Conservation (phyloP, 1,140 invertebrate species). For the Coelopa frigida region DNA sequence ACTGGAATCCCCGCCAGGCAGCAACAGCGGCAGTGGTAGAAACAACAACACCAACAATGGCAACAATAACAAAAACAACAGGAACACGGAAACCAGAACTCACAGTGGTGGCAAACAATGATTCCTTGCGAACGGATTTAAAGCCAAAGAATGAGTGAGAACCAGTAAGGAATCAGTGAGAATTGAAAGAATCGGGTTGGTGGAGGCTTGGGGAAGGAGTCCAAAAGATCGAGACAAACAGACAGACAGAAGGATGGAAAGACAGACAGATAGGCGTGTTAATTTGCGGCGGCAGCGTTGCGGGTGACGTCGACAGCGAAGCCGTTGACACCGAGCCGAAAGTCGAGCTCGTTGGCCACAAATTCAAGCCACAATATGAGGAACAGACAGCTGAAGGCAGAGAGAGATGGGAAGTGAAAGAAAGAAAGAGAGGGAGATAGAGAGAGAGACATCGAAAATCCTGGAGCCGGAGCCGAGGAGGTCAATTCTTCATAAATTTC, state of each 20-base stretch:
- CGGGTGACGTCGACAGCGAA: too few relatives aligned
- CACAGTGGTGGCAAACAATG: conserved; percentile 3
- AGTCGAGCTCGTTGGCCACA: conserved; percentile 7
- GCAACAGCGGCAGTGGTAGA: not conserved
- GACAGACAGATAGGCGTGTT: not conserved
- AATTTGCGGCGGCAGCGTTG: conserved; percentile 8
- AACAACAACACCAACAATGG: not conserved
- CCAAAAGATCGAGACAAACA: not conserved
- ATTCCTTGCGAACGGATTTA: conserved; percentile 8
- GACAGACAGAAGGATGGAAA: not conserved
- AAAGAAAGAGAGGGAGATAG: too few relatives aligned
- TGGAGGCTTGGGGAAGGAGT: not conserved
- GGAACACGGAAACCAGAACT: not conserved
- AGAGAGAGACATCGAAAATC: too few relatives aligned
- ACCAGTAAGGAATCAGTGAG: conserved; percentile 1
- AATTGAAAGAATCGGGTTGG: conserved; percentile 2
- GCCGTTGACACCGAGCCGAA: conserved; percentile 5
- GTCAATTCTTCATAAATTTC: too few relatives aligned
- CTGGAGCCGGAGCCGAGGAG: too few relatives aligned
- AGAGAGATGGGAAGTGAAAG: too few relatives aligned
- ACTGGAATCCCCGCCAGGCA: not conserved
- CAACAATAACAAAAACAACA: not conserved
- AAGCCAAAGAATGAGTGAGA: conserved; percentile 3
- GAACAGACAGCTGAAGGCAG: too few relatives aligned
- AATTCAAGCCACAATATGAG: conserved; percentile 10